Conservation (phyloP, 2,888 invertebrate species). For the Cephus rjabovi region DNA sequence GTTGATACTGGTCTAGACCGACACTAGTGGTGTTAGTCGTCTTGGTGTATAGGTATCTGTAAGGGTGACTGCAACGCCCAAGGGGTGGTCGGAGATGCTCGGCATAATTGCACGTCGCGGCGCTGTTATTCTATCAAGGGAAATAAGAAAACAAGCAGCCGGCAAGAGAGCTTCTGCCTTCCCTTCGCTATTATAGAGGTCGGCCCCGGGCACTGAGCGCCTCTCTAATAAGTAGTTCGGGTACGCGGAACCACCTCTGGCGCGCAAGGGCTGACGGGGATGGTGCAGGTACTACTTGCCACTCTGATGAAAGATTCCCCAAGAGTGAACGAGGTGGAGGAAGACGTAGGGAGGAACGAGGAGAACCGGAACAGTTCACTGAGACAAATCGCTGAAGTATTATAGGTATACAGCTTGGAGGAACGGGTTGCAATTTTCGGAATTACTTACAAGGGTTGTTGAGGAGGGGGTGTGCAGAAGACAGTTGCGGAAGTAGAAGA, state of each 20-base stretch:
- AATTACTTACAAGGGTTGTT: neutral
- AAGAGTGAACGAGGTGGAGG: neutral
- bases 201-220: neutral
- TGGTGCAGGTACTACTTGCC: neutral
- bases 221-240: neutral
- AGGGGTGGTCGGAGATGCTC: neutral
- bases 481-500: neutral
- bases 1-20: neutral
- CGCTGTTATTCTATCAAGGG: slow-evolving; percentile 9
- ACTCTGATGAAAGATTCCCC: neutral
- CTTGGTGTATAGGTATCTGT: neutral
- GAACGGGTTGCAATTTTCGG: neutral
- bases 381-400: neutral
- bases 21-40: neutral
- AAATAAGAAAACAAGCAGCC: slow-evolving; percentile 10
- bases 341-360: neutral
- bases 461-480: neutral
- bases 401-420: neutral
- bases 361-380: neutral
- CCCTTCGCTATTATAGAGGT: neutral
- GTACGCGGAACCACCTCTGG: neutral
- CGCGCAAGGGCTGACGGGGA: neutral
- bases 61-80: neutral
- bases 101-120: slow-evolving; percentile 12
- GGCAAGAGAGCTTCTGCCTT: neutral